Percentiles rank a stretch among this genome's conserved stretches.
These are phyloP conservation scores for Diabrotica balteata DNA, from an alignment of 2,888 invertebrate species.

Conservation along the genomic window DNA sequence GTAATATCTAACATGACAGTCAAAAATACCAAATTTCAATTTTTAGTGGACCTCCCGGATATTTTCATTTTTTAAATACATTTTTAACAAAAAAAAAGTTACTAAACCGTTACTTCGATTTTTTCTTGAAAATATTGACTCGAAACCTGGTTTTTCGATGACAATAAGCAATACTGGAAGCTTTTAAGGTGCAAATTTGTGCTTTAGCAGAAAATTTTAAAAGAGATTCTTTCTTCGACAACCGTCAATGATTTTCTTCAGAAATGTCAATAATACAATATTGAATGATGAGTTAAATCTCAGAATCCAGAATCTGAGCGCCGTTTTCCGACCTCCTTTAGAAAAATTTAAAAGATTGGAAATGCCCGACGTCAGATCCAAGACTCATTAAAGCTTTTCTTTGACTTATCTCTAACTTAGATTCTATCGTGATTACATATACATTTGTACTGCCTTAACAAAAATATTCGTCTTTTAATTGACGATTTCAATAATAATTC, in stretches of 20 bases:
- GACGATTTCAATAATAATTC: slow-evolving; percentile 44
- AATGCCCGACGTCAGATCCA: slow-evolving; percentile 28
- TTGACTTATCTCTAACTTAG: slow-evolving; percentile 38
- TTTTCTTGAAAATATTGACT: too few relatives aligned
- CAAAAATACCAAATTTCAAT: too few relatives aligned
- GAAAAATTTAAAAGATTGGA: slow-evolving; percentile 18
- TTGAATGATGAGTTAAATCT: slow-evolving; percentile 43
- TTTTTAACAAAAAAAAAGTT: too few relatives aligned
- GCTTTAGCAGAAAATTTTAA: too few relatives aligned
- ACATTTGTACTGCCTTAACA: slow-evolving; percentile 60
- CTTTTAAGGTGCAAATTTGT: too few relatives aligned
- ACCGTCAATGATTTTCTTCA: neutral
- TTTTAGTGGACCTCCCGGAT: too few relatives aligned
- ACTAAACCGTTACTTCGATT: too few relatives aligned
- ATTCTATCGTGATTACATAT: slow-evolving; percentile 44
- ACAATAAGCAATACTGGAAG: too few relatives aligned
- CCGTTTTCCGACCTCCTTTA: slow-evolving; percentile 13
- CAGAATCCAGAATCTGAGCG: slow-evolving; percentile 37
- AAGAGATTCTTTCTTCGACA: too few relatives aligned
- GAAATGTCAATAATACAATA: slow-evolving; percentile 30
- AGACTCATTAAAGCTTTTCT: slow-evolving; percentile 38
- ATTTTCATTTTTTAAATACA: too few relatives aligned
- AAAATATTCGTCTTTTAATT: slow-evolving; percentile 56
- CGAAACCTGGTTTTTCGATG: too few relatives aligned
- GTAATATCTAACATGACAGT: too few relatives aligned